Percentiles rank a stretch among this genome's conserved stretches.
These are phyloP conservation scores for Macrochelys suwanniensis DNA, from an alignment of 2,797 vertebrate species.

Conservation along the genomic window DNA sequence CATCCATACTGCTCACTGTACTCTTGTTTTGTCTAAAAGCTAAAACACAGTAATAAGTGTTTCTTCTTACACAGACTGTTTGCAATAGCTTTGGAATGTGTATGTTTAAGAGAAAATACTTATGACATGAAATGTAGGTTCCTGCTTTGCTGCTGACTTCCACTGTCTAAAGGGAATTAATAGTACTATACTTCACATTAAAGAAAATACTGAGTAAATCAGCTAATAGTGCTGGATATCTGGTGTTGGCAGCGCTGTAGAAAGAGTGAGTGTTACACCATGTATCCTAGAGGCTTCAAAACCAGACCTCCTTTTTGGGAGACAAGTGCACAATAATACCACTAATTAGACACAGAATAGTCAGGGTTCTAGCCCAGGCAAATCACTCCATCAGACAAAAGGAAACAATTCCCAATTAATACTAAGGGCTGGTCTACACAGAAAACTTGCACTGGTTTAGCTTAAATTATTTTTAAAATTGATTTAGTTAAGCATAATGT, in stretches of 20 bases:
- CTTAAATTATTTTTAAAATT: not conserved
- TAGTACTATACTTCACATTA: not conserved
- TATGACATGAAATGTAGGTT: slow-evolving; percentile 20
- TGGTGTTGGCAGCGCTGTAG: not conserved
- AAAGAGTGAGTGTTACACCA: not conserved
- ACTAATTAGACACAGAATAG: slow-evolving; percentile 17
- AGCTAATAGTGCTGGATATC: slow-evolving; percentile 3
- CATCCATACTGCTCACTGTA: not conserved
- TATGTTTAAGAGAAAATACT: not conserved
- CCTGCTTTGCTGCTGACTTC: slow-evolving; percentile 19
- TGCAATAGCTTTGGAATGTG: slow-evolving; percentile 54
- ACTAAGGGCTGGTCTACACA: not conserved
- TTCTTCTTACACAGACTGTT: slow-evolving; percentile 28
- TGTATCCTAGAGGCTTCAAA: slow-evolving; percentile 10
- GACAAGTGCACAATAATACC: not conserved
- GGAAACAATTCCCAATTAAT: not conserved
- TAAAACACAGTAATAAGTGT: slow-evolving; percentile 27
- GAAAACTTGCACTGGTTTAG: not conserved
- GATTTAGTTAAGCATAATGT: slow-evolving; percentile 22
- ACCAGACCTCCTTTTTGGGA: not conserved
- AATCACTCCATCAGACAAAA: not conserved
- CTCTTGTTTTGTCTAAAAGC: slow-evolving; percentile 2
- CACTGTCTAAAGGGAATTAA: slow-evolving; percentile 20
- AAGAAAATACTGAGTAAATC: not conserved
- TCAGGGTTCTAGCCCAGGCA: not conserved